phyloP scores from a whole-genome alignment of 2,113 vertebrate species.

The Caloenas nicobarica region DNA sequence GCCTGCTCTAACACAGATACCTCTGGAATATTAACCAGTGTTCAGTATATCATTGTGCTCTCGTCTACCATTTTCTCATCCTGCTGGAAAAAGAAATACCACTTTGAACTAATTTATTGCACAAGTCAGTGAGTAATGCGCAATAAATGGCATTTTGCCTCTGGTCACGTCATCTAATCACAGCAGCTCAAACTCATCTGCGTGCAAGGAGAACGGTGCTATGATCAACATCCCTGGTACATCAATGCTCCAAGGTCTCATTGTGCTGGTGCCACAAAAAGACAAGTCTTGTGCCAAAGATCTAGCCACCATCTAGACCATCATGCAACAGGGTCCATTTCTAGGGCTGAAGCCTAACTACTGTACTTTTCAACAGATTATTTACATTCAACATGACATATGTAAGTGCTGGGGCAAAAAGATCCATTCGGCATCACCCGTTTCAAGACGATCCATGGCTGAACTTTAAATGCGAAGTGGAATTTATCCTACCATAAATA shows the following conservation, averaged over 20 bases:
- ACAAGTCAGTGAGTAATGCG: neutral
- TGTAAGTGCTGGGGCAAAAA: neutral
- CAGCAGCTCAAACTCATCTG: neutral
- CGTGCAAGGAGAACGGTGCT: neutral
- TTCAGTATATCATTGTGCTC: conserved; percentile 3
- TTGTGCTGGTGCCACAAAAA: neutral
- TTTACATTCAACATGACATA: neutral
- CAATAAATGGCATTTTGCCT: neutral
- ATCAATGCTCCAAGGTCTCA: neutral
- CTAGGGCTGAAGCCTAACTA: neutral
- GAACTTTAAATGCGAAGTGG: neutral
- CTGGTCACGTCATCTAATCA: neutral
- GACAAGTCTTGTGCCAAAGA: neutral
- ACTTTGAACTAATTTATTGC: neutral
- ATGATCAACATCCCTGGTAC: neutral
- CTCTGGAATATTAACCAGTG: conserved; percentile 46
- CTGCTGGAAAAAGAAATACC: neutral
- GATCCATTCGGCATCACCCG: neutral
- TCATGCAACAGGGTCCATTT: no score
- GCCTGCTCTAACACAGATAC: neutral
- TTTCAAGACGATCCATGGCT: neutral
- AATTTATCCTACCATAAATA: neutral
- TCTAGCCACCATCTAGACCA: neutral
- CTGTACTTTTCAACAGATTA: neutral
- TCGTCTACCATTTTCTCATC: conserved; percentile 11